Evolutionary conservation across 2,888 invertebrate genomes (phyloP), one percentile per base, ranked within the genome.

Genomic region (Anoncus sp.): DNA sequence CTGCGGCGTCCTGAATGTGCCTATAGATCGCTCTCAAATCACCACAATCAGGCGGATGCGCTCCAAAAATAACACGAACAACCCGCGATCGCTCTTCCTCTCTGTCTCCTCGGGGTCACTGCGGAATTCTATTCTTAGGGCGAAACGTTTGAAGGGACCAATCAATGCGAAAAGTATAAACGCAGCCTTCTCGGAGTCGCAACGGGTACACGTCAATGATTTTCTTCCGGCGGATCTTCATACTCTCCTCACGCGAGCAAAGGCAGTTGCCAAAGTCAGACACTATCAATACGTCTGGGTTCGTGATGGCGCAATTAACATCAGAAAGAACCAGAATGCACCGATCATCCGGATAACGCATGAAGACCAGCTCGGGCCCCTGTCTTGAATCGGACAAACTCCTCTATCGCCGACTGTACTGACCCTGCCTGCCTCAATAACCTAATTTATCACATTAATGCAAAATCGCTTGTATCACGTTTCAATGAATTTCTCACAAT

Each of bases 81-180:
- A 14, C 14, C 60, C 60, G 43, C 20, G 40, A 3, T 43, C 43
- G 12, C 22, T 60, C 9, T 60, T 60, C n/a, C 12, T 43, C 22
- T 12, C 22, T 3, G 3, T 60, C 5, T 5, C 1, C n/a, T 40
- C 60, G 14, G 12, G 12, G 12, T 40, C 60, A 2, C 14, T 60
- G 12, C 20, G 60, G 4, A 24, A 9, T 22, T 12, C 40, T 3
- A 20, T 60, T 22, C 22, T 60, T 6, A 14, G 16, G 10, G 60
- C 60, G 18, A 60, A 60, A n/a, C 60, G 60, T 14, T 4, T 5
- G 22, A 60, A 40, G 16, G 40, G 22, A 31, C 31, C 7, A 31
- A 31, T 31, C 31, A 31, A 31, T 31, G 31, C 12, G 16, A 10
- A n/a, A 9, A 16, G 2, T 10, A 38, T 35, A 2, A 18, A 18